Conservation (phyloP, 2,113 vertebrate genomes). For the Patagioenas fasciata region DNA sequence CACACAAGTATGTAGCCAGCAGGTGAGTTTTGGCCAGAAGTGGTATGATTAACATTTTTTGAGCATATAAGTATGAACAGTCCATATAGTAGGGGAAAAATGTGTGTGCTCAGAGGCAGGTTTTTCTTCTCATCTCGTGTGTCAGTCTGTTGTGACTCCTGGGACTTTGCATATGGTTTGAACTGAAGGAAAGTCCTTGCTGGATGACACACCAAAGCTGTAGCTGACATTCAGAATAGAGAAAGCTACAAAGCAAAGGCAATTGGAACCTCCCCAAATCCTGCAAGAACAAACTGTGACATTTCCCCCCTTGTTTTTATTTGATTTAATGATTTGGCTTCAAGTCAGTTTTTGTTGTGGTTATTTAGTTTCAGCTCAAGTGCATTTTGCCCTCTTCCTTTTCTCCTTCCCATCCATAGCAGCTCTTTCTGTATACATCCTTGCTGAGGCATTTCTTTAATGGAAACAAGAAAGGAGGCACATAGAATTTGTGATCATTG, state of each 20-base stretch:
- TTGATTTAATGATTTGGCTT: constrained; percentile 48
- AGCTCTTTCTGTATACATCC: neutral
- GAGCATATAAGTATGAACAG: neutral
- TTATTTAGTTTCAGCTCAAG: constrained; percentile 11
- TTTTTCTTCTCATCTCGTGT: neutral
- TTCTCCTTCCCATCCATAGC: neutral
- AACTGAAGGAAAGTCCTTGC: neutral
- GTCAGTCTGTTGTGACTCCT: neutral
- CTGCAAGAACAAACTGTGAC: constrained; percentile 39
- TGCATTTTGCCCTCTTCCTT: neutral
- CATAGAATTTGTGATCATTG: neutral
- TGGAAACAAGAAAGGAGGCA: neutral
- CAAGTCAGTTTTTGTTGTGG: neutral
- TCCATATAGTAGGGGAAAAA: neutral
- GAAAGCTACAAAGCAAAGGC: neutral
- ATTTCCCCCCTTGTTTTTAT: neutral
- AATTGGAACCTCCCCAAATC: neutral
- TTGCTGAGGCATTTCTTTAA: neutral
- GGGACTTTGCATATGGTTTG: neutral
- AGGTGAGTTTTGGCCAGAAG: neutral
- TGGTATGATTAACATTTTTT: neutral
- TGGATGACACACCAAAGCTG: neutral
- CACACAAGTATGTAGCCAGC: neutral
- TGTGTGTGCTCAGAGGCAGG: neutral
- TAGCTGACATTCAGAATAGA: neutral